phyloP scores from a whole-genome alignment of 2,113 vertebrate species.

The Shinisaurus crocodilurus region DNA sequence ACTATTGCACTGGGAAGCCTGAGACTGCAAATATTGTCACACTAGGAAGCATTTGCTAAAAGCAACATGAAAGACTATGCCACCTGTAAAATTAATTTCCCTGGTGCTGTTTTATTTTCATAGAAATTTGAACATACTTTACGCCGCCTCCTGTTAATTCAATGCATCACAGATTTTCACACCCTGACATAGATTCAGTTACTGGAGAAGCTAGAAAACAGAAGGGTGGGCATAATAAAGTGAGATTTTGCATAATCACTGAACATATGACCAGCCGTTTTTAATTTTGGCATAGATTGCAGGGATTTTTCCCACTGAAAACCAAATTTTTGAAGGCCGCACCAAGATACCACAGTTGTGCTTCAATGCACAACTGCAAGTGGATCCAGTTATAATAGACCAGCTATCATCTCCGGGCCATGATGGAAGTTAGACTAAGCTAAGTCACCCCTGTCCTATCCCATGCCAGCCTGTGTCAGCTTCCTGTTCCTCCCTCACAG shows the following conservation, averaged over 20 bases:
- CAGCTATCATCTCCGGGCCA: not conserved
- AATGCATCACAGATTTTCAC: slow-evolving; percentile 27
- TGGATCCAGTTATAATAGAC: not conserved
- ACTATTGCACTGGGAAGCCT: not conserved
- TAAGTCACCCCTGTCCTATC: too few species aligned
- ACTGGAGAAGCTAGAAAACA: slow-evolving; percentile 14
- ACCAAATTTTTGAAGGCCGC: not conserved
- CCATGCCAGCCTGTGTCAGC: not conserved
- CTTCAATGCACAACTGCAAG: too few species aligned
- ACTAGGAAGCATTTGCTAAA: not conserved
- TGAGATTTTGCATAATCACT: slow-evolving; percentile 5
- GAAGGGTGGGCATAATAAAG: slow-evolving; percentile 9
- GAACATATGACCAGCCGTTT: slow-evolving; percentile 13
- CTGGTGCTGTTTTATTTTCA: slow-evolving; percentile 23
- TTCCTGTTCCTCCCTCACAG: not conserved
- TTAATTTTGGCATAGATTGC: not conserved
- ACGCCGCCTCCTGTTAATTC: slow-evolving; percentile 13
- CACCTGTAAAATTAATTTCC: slow-evolving; percentile 38
- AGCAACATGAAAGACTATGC: not conserved
- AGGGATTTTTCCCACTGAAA: not conserved
- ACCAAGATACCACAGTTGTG: not conserved
- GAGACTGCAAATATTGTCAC: not conserved
- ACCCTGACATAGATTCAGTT: slow-evolving; percentile 6
- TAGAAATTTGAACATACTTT: slow-evolving; percentile 28
- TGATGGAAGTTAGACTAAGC: not conserved